These are phyloP conservation scores for Cirrhinus mrigala DNA, from an alignment of 2,797 vertebrate species.

Conservation along the genomic window DNA sequence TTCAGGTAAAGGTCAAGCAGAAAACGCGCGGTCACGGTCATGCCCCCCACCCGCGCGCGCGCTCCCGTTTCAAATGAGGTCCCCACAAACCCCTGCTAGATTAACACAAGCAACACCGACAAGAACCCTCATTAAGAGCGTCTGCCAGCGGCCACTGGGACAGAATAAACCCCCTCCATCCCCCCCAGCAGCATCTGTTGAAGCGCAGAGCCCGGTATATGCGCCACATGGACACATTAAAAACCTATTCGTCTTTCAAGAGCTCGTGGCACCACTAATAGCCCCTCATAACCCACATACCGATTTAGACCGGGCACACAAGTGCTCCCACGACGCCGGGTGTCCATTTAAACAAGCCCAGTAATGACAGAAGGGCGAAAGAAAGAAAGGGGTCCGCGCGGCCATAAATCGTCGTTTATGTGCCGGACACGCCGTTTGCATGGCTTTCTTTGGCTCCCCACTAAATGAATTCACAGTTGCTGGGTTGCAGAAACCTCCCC, in stretches of 20 bases:
- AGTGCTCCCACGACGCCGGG: conserved; percentile 60
- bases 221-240: conserved; percentile 67
- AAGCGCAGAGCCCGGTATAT: conserved; percentile 57
- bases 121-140: conserved; percentile 57
- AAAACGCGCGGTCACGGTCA: conserved; percentile 35
- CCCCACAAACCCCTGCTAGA: conserved; percentile 30
- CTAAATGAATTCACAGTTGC: conserved; percentile 48
- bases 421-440: conserved; percentile 36
- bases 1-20: conserved; percentile 49
- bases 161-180: conserved; percentile 43
- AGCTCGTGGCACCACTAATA: conserved; percentile 66
- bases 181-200: conserved; percentile 69
- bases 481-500: conserved; percentile 36
- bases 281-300: conserved; percentile 67
- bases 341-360: conserved; percentile 71
- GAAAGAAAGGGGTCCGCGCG: conserved; percentile 61
- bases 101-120: conserved; percentile 52
- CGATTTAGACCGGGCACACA: conserved; percentile 49
- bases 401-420: conserved; percentile 50
- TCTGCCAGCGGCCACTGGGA: conserved; percentile 58
- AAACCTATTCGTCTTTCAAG: conserved; percentile 68
- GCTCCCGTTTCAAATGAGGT: conserved; percentile 25
- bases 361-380: conserved; percentile 73
- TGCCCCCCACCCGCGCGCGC: background rate
- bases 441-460: conserved; percentile 35